Evolutionary conservation across 2,888 invertebrate genomes (phyloP), one percentile per base, ranked within the genome.

Genomic region (Galeruca laticollis): DNA sequence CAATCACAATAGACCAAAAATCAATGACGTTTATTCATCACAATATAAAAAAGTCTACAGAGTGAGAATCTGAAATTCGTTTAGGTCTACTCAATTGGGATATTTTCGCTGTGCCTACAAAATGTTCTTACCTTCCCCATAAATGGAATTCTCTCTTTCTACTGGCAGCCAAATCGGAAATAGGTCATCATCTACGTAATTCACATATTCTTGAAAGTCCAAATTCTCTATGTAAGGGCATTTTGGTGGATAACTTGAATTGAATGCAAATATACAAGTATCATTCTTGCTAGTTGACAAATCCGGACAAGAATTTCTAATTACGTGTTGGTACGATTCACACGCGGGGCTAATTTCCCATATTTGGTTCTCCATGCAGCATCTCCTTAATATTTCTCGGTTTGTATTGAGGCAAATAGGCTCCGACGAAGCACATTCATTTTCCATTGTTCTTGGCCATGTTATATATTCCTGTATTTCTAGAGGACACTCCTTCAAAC

Each of bases 101-200:
- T n/a, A n/a, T n/a, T n/a, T n/a, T n/a, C n/a, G n/a, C n/a, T n/a
- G n/a, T n/a, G 21, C 11, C 21, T 0, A 37, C 1, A 3, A 15
- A 4, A 64, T 40, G n/a, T 13, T 57, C 60, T 61, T 57, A 73
- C 78, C 79, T 62, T 75, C 66, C 5, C 79, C 79, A 67, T 78
- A 76, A 8, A n/a, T 26, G 9, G 64, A 60, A 9, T 26, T 59
- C 18, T 74, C 61, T 64, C 77, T 70, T 37, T 54, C 26, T 1
- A 80, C 72, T 10, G 81, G 81, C 75, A 81, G 76, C 81, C 81
- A 81, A 56, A 80, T 68, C 0, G 78, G 76, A 40, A 71, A 49
- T 3, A 37, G 10, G 21, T 51, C n/a, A n/a, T 33, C 10, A 21
- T 68, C 49, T 11, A 73, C 43, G 11, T 59, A 20, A 13, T 73